A percentile compares a stretch with the other conserved stretches of the same genome.
These are phyloP conservation scores for Lycaena phlaeas DNA, from an alignment of 2,888 invertebrate genomes.

Conservation along the genomic window DNA sequence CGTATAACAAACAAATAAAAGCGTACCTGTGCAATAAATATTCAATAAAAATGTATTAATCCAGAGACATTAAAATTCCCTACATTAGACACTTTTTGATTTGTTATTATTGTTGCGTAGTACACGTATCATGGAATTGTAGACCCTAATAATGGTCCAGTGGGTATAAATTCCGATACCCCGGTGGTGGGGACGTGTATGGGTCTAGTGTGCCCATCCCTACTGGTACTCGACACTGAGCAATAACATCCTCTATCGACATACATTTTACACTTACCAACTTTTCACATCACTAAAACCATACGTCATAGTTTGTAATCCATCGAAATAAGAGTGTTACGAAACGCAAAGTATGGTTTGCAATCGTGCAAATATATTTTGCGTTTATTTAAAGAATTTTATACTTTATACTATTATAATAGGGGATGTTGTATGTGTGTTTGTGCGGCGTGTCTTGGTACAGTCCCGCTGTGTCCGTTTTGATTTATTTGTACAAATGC, in stretches of 20 bases:
- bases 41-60: constrained; percentile 13
- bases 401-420: constrained; percentile 14
- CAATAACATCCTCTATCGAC: constrained; percentile 52
- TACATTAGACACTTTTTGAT: constrained; percentile 8
- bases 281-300: constrained; percentile 15
- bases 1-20: too few relatives aligned
- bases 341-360: constrained; percentile 21
- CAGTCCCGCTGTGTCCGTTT: constrained; percentile 45
- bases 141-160: constrained; percentile 17
- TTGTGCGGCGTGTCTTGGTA: constrained; percentile 20
- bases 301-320: constrained; percentile 13
- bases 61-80: constrained; percentile 21
- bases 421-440: too few relatives aligned
- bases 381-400: constrained; percentile 16
- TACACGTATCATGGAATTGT: constrained; percentile 15
- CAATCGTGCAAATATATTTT: constrained; percentile 17
- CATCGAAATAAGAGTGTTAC: constrained; percentile 12
- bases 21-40: constrained; percentile 15
- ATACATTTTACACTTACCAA: constrained; percentile 40
- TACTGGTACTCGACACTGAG: constrained; percentile 49
- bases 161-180: constrained; percentile 20
- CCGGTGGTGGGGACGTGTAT: background rate
- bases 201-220: constrained; percentile 26
- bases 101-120: constrained; percentile 8
- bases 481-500: constrained; percentile 53